Percentiles rank a stretch among this genome's conserved stretches.
phyloP scores from a whole-genome alignment of 23 tunicate species.

The Ascidia mentula region DNA sequence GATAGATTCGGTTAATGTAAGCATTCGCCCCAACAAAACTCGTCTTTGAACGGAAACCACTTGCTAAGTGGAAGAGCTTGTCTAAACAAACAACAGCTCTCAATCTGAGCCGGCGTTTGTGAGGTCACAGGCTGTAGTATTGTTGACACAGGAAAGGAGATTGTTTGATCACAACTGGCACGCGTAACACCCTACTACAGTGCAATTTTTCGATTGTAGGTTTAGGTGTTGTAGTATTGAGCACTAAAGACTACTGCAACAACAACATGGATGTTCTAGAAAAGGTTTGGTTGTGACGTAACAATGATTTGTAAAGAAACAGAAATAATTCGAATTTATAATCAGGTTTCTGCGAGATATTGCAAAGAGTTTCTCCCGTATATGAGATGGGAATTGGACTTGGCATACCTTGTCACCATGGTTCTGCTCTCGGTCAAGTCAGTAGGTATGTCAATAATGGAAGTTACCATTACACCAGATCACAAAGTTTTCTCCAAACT shows the following conservation, averaged over 20 bases:
- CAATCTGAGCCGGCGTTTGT: neutral
- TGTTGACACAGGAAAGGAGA: neutral
- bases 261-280: neutral
- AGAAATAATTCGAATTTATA: neutral
- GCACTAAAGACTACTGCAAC: neutral
- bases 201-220: neutral
- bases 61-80: neutral
- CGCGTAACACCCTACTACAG: neutral
- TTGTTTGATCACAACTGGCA: neutral
- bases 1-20: too few species aligned
- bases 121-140: neutral
- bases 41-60: slow-evolving; percentile 1
- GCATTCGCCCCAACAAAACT: too few species aligned
- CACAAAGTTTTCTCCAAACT: neutral
- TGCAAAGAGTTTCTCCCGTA: slow-evolving; percentile 22
- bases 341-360: slow-evolving; percentile 30
- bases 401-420: slow-evolving; percentile 44
- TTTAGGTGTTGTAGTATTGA: neutral
- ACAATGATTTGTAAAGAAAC: neutral
- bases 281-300: neutral
- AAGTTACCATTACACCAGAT: neutral
- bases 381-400: slow-evolving; percentile 23
- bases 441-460: slow-evolving; percentile 23
- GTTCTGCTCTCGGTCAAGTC: slow-evolving; percentile 29
- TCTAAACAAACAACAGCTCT: neutral